These are phyloP conservation scores for Lordiphosa fenestrarum DNA, from an alignment of 2,888 invertebrate genomes.

Conservation along the genomic window DNA sequence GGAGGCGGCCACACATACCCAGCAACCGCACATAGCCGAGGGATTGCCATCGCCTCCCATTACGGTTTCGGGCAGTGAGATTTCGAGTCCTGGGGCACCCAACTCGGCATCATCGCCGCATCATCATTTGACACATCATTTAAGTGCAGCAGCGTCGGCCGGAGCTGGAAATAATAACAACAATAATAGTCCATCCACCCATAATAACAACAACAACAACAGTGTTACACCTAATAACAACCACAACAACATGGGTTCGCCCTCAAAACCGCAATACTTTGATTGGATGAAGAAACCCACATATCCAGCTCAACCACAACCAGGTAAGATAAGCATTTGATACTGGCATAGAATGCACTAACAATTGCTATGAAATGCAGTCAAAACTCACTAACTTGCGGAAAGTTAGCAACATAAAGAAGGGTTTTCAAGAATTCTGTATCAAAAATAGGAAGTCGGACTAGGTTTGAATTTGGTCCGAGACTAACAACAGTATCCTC, in stretches of 20 bases:
- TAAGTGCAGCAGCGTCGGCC: slow-evolving; percentile 82
- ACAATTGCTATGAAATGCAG: too few relatives aligned
- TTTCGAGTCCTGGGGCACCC: slow-evolving; percentile 83
- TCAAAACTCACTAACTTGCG: background rate
- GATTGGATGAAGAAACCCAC: slow-evolving; percentile 96
- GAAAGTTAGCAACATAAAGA: background rate
- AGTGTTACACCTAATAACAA: slow-evolving; percentile 50
- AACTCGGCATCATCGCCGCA: slow-evolving; percentile 78
- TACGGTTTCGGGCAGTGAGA: slow-evolving; percentile 82
- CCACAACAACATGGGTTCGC: slow-evolving; percentile 81
- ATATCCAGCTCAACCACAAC: slow-evolving; percentile 91
- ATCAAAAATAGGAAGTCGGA: too few relatives aligned
- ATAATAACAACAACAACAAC: slow-evolving; percentile 51
- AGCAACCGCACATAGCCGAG: slow-evolving; percentile 72
- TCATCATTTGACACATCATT: slow-evolving; percentile 77
- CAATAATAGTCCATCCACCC: slow-evolving; percentile 59
- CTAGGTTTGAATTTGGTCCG: too few relatives aligned
- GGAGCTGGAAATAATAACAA: slow-evolving; percentile 46
- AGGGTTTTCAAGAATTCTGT: too few relatives aligned
- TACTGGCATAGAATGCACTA: too few relatives aligned
- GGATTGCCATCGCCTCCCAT: slow-evolving; percentile 83
- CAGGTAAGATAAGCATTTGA: slow-evolving; percentile 83
- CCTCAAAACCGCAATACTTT: slow-evolving; percentile 88
- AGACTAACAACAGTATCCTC: too few relatives aligned
- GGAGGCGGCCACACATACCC: slow-evolving; percentile 39